Evolutionary conservation across 2,113 vertebrate species (phyloP), one percentile per base, ranked within the genome.

Genomic region (Xyliphius kryptos): DNA sequence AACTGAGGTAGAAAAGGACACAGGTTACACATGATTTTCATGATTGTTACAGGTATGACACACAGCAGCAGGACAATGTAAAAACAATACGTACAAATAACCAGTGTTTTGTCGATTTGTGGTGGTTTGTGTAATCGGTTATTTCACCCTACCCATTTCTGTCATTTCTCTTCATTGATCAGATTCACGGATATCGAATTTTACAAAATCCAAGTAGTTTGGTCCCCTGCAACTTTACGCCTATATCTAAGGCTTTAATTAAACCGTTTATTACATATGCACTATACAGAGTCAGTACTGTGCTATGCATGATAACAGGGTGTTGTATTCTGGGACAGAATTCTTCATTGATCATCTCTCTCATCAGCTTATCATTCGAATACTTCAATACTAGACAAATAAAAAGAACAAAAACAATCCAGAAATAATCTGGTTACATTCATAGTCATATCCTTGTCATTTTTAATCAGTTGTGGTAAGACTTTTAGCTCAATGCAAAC

Each of bases 1-100:
- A 93, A 92, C 86, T 87, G 91, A 95, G 92, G 94, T 95, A 95
- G 91, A 91, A 90, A 89, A 84, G 61, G 91, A 93, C 83, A 73
- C 77, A 79, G 86, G 88, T 82, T 79, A 83, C 81, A 85, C 78
- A n/a, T n/a, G n/a, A n/a, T n/a, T 82, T 80, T 82, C 43, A 74
- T 74, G 70, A 82, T 78, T 78, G 81, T 81, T 80, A 82, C 37
- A 61, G 47, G 14, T 74, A 76, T 77, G 82, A 83, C 80, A 83
- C 80, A 82, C 76, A 79, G 78, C 80, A 82, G 79, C 78, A 72
- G 74, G 72, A 81, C 63, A 72, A 66, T 69, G 74, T 70, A 63
- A 74, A 76, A 63, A 70, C 44, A 54, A 68, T 32, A 62, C 9
- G 36, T 56, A 36, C 71, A 63, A n/a, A n/a, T n/a, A n/a, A n/a